phyloP scores from a whole-genome alignment of 2,797 vertebrate species.

The Microctenopoma stevenorrisi region DNA sequence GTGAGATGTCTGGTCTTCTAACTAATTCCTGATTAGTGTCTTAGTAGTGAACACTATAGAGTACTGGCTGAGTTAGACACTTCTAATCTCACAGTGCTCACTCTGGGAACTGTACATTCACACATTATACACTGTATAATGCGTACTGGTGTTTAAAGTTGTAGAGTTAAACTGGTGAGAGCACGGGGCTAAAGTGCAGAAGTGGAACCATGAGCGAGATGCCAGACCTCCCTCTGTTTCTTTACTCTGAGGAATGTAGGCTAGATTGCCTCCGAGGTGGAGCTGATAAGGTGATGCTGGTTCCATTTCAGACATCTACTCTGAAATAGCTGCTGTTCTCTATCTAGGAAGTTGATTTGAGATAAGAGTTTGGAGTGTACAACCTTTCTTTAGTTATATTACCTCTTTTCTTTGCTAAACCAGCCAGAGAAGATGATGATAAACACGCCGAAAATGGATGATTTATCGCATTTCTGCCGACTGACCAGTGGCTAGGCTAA shows the following conservation, averaged over 20 bases:
- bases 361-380: neutral
- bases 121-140: neutral
- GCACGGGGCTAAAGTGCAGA: neutral
- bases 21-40: slow-evolving; percentile 4
- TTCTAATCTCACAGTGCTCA: slow-evolving; percentile 16
- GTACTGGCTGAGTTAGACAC: neutral
- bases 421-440: neutral
- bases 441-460: neutral
- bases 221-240: slow-evolving; percentile 13
- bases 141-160: neutral
- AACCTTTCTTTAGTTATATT: neutral
- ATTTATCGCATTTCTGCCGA: neutral
- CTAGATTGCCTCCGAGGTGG: slow-evolving; percentile 33
- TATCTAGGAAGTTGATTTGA: neutral
- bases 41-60: slow-evolving; percentile 7
- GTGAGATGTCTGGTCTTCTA: neutral
- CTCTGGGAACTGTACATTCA: neutral
- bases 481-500: neutral
- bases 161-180: neutral
- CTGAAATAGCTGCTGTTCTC: neutral
- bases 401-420: neutral
- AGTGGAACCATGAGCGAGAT: slow-evolving; percentile 2
- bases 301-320: slow-evolving; percentile 15
- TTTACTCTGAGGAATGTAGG: slow-evolving; percentile 47
- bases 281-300: slow-evolving; percentile 44